Base-by-base conservation (phyloP, 2,113 vertebrate genomes). In the Tichodroma muraria region DNA sequence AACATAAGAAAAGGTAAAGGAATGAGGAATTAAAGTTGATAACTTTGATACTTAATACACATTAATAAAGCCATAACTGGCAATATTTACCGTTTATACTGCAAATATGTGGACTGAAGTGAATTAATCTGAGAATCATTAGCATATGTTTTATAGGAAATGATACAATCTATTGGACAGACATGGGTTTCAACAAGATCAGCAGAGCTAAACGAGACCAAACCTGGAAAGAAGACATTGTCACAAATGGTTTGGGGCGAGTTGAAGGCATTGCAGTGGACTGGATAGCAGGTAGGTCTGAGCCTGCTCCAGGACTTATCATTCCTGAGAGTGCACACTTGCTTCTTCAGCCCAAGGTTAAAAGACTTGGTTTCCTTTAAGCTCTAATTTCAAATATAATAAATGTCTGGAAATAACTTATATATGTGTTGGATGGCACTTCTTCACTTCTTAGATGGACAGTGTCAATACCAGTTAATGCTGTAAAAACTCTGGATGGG, bases 141-240 rank as follows among this genome's bases (percentile, higher is more conserved):
- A 70, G 18, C 47, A 8, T 50, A 3, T 97, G 50, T 80, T 94
- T 94, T 47, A 20, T 95, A 99, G 99, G 97, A 80, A 99, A 99
- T 96, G 99, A 99, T 97, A 99, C 99, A 7, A 98, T 99, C 92
- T 99, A 99, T 94, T 99, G 99, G 99, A 99, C 99, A 84, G 99
- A 99, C 94, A 99, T 99, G 99, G 99, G 99, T 38, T 98, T 99
- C 96, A 99, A 99, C 97, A 98, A 98, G 97, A 99, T 99, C 86
- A 99, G 99, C 78, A 97, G 99, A 76, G 98, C 98, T 86, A 99
- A 99, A 97, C 97, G 99, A 79, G 99, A 99, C 82, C 99, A 99
- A 90, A 99, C 99, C 4, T 99, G 99, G 99, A 99, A 98, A 96
- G 99, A 99, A 95, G 99, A 99, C 80, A 98, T 99, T 60, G 95